A percentile compares a stretch with the other conserved stretches of the same genome.
Conservation (phyloP, 2,113 vertebrate genomes). For the Barnardius zonarius region DNA sequence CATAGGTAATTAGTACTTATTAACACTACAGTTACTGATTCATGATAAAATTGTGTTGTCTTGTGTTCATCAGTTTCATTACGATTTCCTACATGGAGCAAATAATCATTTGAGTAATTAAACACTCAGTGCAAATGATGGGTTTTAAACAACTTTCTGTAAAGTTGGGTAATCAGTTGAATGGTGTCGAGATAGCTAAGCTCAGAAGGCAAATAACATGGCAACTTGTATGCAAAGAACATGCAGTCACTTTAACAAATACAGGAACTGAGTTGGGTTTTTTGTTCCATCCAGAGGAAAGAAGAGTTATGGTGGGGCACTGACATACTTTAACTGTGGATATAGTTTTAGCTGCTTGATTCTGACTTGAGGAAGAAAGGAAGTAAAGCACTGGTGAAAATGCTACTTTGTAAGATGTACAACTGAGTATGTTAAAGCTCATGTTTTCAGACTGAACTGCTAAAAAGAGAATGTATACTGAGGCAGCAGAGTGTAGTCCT, state of each 20-base stretch:
- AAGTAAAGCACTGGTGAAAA: neutral
- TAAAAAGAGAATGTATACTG: neutral
- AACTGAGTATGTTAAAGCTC: neutral
- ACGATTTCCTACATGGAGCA: neutral
- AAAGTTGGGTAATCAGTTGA: neutral
- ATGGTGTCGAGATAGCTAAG: neutral
- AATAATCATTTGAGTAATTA: neutral
- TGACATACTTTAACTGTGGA: neutral
- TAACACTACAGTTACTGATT: neutral
- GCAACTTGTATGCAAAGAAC: neutral
- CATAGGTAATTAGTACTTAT: neutral
- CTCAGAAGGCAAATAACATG: neutral
- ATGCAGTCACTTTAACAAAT: neutral
- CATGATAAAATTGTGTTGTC: neutral
- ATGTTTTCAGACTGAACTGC: neutral
- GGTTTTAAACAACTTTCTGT: neutral
- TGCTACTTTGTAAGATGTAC: neutral
- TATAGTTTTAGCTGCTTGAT: neutral
- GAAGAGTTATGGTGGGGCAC: neutral
- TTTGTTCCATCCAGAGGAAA: neutral
- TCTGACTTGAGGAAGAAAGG: neutral
- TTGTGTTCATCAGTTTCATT: neutral
- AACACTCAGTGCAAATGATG: neutral
- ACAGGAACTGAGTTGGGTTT: neutral
- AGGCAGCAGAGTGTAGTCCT: neutral